Conservation (phyloP, 35 echinoderm and acorn worm species). For the Heliocidaris tuberculata region DNA sequence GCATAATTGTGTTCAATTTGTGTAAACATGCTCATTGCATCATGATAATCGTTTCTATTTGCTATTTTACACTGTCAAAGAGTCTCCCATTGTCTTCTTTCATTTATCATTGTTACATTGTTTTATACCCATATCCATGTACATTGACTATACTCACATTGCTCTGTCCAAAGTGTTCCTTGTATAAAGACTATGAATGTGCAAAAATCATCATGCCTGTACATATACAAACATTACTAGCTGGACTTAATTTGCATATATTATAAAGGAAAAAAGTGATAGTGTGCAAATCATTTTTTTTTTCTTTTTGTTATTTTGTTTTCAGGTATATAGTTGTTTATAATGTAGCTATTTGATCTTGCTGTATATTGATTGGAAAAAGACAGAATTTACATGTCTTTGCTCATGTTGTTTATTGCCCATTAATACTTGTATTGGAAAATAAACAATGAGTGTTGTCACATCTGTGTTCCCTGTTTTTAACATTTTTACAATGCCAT, state of each 20-base stretch:
- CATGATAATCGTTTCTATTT: background rate
- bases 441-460: background rate
- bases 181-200: background rate
- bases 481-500: background rate
- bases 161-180: constrained; percentile 14
- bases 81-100: background rate
- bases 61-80: background rate
- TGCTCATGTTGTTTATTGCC: background rate
- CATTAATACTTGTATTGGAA: background rate
- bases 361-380: background rate
- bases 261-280: constrained; percentile 6
- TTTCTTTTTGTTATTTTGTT: constrained; percentile 12
- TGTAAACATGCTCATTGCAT: background rate
- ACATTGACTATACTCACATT: background rate
- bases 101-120: background rate
- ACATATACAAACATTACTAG: constrained; percentile 32
- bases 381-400: background rate
- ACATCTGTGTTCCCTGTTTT: background rate
- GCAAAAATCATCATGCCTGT: constrained; percentile 15
- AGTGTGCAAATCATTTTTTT: constrained; percentile 24
- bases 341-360: constrained; percentile 13
- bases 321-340: constrained; percentile 13
- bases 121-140: background rate
- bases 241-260: constrained; percentile 33
- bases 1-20: background rate